A percentile compares a stretch with the other conserved stretches of the same genome.
Conservation (phyloP, 2,113 vertebrate species). For the Pseudonaja textilis region DNA sequence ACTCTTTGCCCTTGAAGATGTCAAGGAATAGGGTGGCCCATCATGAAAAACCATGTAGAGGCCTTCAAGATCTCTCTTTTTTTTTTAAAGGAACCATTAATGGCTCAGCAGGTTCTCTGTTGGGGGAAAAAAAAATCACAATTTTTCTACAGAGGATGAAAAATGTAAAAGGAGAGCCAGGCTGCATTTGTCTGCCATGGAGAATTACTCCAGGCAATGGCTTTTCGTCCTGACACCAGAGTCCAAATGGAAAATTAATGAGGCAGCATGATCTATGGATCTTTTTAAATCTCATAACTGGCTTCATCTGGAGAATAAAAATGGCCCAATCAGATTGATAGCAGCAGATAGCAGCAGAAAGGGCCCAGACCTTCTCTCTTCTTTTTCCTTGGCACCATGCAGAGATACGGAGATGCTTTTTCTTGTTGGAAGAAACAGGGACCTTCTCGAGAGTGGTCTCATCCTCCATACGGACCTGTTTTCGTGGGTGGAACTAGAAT, state of each 20-base stretch:
- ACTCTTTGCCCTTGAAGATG: conserved; percentile 25
- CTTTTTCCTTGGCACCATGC: conserved; percentile 22
- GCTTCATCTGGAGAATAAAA: conserved; percentile 67
- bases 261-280: conserved; percentile 62
- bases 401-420: conserved; percentile 44
- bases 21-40: conserved; percentile 63
- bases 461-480: conserved; percentile 29
- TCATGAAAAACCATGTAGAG: conserved; percentile 65
- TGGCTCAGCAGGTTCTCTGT: conserved; percentile 48
- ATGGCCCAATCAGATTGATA: conserved; percentile 68
- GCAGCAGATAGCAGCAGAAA: conserved; percentile 44
- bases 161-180: conserved; percentile 58
- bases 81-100: conserved; percentile 54
- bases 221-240: conserved; percentile 64
- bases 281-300: conserved; percentile 66
- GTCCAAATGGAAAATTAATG: conserved; percentile 67
- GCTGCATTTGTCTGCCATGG: conserved; percentile 54
- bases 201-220: conserved; percentile 63
- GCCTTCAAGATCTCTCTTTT: conserved; percentile 47
- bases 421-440: conserved; percentile 38
- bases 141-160: conserved; percentile 44
- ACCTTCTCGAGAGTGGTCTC: background rate
- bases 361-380: conserved; percentile 42
- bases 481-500: background rate
- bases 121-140: conserved; percentile 54